Evolutionary conservation across 1,140 invertebrate genomes (phyloP), one percentile per base, ranked within the genome.

Genomic region (Arion vulgaris): DNA sequence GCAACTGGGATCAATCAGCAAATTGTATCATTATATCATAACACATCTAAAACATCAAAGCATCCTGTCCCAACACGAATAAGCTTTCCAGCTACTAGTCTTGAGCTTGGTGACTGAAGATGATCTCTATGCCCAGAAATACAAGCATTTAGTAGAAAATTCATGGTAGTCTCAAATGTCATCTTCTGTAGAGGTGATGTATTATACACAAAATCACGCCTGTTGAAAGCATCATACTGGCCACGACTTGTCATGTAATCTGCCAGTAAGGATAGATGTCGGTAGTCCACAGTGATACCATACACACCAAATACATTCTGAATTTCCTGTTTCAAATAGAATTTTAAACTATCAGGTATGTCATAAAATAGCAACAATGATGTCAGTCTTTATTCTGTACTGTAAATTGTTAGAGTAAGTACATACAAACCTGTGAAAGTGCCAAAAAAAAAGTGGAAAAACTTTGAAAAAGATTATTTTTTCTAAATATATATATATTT

Each of bases 201-300:
- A 57, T 95, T 96, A 36, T 94, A 94, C 86, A 96, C 95, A 94
- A 99, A 97, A 11, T 97, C 97, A 89, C 94, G 95, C 41, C 98
- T 94, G 92, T 96, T 99, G 90, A 99, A 95, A 0, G 98, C 96
- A 89, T 96, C 95, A 88, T 96, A 98, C 17, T 93, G 93, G 0
- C 99, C 99, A 89, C 96, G 96, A 87, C 95, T 98, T 0, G 98
- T 99, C 98, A 99, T 99, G 90, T 99, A 99, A 93, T 99, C 98
- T 0, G 98, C 96, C 80, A 99, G 95, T 0, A 99, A 93, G 0
- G 95, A 95, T 82, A 99, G 94, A 94, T 99, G 99, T 53, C 98
- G 94, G 4, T 96, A 95, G 93, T 99, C 97, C 0, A 99, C 97
- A 28, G 95, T 94, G 88, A 99, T 99, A 36, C 98, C 98, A 90